A percentile compares a stretch with the other conserved stretches of the same genome.
Conservation (phyloP, 2,888 invertebrate genomes). For the Tetropium fuscum region DNA sequence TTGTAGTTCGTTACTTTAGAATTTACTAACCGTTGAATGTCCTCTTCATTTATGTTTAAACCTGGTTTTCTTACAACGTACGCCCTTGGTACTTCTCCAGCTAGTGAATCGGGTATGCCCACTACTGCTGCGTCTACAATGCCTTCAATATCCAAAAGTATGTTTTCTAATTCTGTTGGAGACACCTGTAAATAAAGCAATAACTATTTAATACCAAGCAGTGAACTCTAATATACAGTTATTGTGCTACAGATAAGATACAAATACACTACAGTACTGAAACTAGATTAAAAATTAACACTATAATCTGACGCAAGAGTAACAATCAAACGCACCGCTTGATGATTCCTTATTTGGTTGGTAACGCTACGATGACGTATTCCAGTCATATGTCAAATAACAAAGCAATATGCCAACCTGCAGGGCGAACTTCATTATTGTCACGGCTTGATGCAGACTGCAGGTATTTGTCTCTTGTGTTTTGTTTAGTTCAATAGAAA, state of each 20-base stretch:
- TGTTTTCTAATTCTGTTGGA: slow-evolving; percentile 85
- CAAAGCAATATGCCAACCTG: not conserved
- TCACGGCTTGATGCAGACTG: slow-evolving; percentile 35
- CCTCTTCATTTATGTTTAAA: slow-evolving; percentile 69
- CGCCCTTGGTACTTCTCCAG: slow-evolving; percentile 82
- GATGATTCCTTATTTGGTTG: slow-evolving; percentile 8
- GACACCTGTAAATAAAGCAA: slow-evolving; percentile 77
- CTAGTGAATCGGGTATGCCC: slow-evolving; percentile 76
- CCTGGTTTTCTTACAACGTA: slow-evolving; percentile 75
- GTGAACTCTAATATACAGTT: too few species aligned
- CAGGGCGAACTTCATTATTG: slow-evolving; percentile 43
- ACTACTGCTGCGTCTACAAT: slow-evolving; percentile 85
- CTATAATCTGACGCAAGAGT: too few species aligned
- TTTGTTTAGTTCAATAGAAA: slow-evolving; percentile 24
- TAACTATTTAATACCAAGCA: too few species aligned
- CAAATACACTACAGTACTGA: too few species aligned
- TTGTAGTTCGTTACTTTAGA: slow-evolving; percentile 80
- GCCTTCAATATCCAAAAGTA: slow-evolving; percentile 78
- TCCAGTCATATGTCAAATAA: slow-evolving; percentile 6
- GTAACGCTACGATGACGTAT: slow-evolving; percentile 11
- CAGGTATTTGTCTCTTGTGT: slow-evolving; percentile 40
- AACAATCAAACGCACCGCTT: slow-evolving; percentile 4
- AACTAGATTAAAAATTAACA: too few species aligned
- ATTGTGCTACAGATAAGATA: not conserved
- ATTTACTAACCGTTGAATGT: slow-evolving; percentile 71